phyloP scores from a whole-genome alignment of 2,888 invertebrate species.

The Acleris emargana region DNA sequence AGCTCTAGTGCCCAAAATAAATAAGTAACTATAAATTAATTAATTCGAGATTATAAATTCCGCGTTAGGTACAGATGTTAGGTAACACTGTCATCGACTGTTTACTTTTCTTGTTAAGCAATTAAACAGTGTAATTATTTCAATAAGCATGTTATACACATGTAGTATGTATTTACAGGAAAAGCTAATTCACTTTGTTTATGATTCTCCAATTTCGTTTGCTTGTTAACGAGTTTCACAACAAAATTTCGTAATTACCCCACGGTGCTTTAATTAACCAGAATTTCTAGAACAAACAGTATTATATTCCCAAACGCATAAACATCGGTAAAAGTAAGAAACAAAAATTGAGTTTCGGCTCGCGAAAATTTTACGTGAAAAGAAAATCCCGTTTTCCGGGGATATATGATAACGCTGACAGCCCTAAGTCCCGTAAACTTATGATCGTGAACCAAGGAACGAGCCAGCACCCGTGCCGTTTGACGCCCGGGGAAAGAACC shows the following conservation, averaged over 20 bases:
- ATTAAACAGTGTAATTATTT: no score
- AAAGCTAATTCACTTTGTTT: no score
- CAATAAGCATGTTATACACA: no score
- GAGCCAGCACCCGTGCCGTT: conserved; percentile 12
- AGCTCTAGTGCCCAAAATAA: no score
- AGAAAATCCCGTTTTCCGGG: conserved; percentile 29
- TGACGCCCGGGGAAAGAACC: neutral
- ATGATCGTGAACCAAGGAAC: conserved; percentile 29
- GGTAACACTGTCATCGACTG: no score
- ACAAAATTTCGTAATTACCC: conserved; percentile 3
- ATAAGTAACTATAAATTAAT: no score
- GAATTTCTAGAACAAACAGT: neutral
- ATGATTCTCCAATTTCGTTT: no score
- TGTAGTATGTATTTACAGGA: no score
- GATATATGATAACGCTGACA: conserved; percentile 33
- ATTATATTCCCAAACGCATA: conserved; percentile 5
- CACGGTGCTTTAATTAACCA: conserved; percentile 3
- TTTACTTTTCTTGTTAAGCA: no score
- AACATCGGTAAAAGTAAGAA: conserved; percentile 1
- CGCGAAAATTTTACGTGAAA: conserved; percentile 24
- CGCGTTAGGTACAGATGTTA: no score
- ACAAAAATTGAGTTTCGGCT: conserved; percentile 23
- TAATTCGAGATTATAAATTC: no score
- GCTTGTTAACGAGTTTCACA: neutral
- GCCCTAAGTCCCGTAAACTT: conserved; percentile 32